A percentile compares a stretch with the other conserved stretches of the same genome.
These are phyloP conservation scores for Andrena dorsata DNA, from an alignment of 2,888 invertebrate species.

Conservation along the genomic window DNA sequence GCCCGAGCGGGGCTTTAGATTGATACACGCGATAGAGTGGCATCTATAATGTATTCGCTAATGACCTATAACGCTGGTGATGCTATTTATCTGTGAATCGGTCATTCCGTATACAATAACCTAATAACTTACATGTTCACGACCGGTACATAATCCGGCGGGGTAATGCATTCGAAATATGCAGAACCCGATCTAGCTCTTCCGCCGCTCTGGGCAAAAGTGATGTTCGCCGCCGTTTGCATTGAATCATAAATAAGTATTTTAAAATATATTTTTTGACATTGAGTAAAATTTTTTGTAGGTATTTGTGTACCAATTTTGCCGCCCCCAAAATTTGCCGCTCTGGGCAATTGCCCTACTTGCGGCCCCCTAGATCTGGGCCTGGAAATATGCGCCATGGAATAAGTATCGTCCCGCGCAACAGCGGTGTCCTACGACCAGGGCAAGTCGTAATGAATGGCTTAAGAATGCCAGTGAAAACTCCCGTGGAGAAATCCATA, in stretches of 20 bases:
- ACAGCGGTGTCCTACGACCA: background rate
- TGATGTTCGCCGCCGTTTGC: too few species aligned
- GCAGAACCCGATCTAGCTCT: too few species aligned
- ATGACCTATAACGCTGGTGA: background rate
- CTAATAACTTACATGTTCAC: background rate
- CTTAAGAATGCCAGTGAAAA: conserved; percentile 3
- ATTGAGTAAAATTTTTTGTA: too few species aligned
- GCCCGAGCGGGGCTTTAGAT: conserved; percentile 1
- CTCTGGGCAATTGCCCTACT: too few species aligned
- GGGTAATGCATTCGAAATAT: conserved; percentile 19
- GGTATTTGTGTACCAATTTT: too few species aligned
- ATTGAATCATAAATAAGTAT: too few species aligned
- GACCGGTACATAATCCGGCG: conserved; percentile 13
- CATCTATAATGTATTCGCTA: conserved; percentile 11
- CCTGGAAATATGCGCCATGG: background rate
- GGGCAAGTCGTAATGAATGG: background rate
- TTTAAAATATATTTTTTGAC: too few species aligned
- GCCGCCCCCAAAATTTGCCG: too few species aligned
- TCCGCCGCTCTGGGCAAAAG: too few species aligned
- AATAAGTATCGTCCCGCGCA: conserved; percentile 8
- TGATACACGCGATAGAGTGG: background rate
- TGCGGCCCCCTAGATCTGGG: too few species aligned
- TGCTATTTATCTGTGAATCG: conserved; percentile 19
- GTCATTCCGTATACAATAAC: conserved; percentile 8
- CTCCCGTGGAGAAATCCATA: background rate